Evolutionary conservation across 1,140 invertebrate species (phyloP).

Genomic region (Macrobrachium nipponense): DNA sequence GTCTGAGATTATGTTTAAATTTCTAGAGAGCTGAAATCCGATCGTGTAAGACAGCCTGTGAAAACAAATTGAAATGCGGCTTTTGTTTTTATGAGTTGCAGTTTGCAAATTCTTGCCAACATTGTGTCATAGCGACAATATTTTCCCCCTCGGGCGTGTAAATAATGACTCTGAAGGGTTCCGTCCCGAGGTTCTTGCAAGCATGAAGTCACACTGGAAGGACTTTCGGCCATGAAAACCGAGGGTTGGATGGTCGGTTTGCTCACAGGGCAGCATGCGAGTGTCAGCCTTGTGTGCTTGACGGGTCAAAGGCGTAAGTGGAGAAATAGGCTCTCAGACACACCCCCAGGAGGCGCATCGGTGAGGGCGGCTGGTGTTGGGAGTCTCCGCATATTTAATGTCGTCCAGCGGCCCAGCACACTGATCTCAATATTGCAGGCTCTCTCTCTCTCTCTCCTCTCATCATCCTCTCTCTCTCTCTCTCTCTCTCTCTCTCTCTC

Average conservation of each 20-base stretch:
- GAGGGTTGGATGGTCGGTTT: conserved; percentile 5
- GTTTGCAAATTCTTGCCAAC: conserved; percentile 26
- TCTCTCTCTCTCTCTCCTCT: conserved; percentile 12
- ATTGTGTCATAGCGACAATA: conserved; percentile 45
- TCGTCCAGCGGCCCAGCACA: conserved; percentile 35
- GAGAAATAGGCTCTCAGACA: neutral
- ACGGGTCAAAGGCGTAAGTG: neutral
- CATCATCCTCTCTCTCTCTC: neutral
- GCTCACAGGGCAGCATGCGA: neutral
- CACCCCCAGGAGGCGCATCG: conserved; percentile 48
- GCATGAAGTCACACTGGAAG: conserved; percentile 37
- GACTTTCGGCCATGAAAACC: neutral
- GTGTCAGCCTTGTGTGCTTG: conserved; percentile 29
- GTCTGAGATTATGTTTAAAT: too few relatives aligned
- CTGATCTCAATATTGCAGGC: conserved; percentile 49
- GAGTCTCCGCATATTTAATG: conserved; percentile 52
- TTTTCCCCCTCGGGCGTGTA: conserved; percentile 39
- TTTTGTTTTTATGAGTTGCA: neutral
- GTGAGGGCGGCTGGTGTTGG: conserved; percentile 42
- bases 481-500: conserved; percentile 26
- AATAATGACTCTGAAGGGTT: conserved; percentile 49
- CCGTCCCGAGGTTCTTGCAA: conserved; percentile 37
- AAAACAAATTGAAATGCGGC: too few relatives aligned
- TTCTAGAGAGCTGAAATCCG: too few relatives aligned
- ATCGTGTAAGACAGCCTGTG: too few relatives aligned